These are phyloP conservation scores for Hyles lineata DNA, from an alignment of 2,888 invertebrate genomes.

Conservation along the genomic window DNA sequence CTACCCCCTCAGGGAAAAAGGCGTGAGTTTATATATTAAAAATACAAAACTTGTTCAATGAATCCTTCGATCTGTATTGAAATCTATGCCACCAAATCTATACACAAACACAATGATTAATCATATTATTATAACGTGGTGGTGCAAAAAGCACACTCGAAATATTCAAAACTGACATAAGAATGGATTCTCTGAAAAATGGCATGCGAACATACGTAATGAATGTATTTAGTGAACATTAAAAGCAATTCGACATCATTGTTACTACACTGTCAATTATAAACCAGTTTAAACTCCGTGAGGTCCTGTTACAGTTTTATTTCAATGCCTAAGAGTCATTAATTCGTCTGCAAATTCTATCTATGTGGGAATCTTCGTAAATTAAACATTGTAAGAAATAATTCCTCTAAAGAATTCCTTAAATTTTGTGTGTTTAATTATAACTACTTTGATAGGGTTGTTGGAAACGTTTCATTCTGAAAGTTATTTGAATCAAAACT, in stretches of 20 bases:
- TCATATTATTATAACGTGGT: no score
- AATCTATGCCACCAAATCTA: no score
- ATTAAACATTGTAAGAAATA: conserved; percentile 36
- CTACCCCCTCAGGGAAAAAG: no score
- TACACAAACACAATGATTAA: no score
- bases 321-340: conserved; percentile 50
- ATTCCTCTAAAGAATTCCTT: conserved; percentile 11
- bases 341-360: conserved; percentile 67
- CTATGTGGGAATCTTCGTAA: conserved; percentile 53
- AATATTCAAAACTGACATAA: not conserved
- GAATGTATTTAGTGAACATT: conserved; percentile 12
- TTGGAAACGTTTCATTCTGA: not conserved
- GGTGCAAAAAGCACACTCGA: not conserved
- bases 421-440: conserved; percentile 13
- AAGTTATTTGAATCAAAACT: not conserved
- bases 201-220: not conserved
- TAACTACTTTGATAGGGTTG: not conserved
- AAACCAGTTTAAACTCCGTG: conserved; percentile 44
- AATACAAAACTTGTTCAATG: no score
- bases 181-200: not conserved
- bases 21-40: no score
- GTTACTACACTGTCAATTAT: conserved; percentile 35
- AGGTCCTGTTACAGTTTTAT: conserved; percentile 53
- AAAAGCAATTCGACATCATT: conserved; percentile 17
- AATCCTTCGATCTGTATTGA: no score